These are phyloP conservation scores for Corynorhinus townsendii DNA, from an alignment of 2,113 vertebrate genomes.

Conservation along the genomic window DNA sequence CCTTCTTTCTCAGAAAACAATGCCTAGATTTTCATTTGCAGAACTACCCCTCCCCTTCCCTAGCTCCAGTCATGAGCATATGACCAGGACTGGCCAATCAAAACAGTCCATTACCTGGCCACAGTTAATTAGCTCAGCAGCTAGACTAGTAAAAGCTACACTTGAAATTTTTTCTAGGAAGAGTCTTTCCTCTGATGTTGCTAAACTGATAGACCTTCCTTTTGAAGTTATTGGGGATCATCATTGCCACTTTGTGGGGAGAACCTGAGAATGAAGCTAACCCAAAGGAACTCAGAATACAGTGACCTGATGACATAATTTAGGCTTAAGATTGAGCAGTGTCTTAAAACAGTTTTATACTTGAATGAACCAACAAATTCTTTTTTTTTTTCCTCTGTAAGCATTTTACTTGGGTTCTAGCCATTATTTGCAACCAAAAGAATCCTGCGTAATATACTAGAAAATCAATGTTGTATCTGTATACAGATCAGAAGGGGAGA, in stretches of 20 bases:
- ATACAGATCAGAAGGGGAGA: background rate
- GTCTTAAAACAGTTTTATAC: background rate
- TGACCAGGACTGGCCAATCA: background rate
- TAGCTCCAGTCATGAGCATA: background rate
- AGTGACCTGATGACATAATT: background rate
- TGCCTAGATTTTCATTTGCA: background rate
- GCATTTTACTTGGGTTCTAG: background rate
- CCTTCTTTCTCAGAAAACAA: background rate
- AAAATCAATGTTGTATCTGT: conserved; percentile 11
- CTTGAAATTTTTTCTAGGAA: background rate
- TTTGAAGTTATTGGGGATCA: background rate
- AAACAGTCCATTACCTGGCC: background rate
- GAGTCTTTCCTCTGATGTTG: background rate
- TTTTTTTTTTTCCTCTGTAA: background rate
- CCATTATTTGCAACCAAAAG: conserved; percentile 17
- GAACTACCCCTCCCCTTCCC: background rate
- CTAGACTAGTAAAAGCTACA: background rate
- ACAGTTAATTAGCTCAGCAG: background rate
- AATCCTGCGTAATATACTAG: background rate
- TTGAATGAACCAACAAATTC: background rate
- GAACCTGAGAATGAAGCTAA: background rate
- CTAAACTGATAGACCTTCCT: background rate
- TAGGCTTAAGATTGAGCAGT: background rate
- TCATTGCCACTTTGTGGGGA: background rate
- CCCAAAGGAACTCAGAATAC: background rate